Evolutionary conservation across 2,888 invertebrate genomes (phyloP).

Genomic region (Catotricha subobsoleta): DNA sequence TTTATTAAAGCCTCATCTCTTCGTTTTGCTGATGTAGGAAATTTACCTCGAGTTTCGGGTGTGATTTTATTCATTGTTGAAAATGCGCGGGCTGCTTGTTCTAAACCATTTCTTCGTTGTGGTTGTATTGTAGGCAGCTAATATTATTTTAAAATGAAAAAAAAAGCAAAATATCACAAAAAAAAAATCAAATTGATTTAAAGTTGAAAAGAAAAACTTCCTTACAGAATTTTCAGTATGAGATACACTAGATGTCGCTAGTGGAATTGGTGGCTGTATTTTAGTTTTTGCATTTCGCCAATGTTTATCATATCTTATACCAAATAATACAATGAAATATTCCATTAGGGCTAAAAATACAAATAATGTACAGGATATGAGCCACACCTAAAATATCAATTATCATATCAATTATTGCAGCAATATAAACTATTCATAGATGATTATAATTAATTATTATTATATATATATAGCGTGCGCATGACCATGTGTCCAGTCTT

Average conservation of each 20-base stretch:
- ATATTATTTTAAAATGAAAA: not conserved
- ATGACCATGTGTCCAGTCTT: no score
- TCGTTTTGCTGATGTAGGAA: slow-evolving; percentile 1
- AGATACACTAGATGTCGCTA: not conserved
- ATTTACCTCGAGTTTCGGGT: slow-evolving; percentile 13
- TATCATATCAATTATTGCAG: slow-evolving; percentile 3
- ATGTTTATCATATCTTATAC: slow-evolving; percentile 45
- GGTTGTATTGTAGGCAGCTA: slow-evolving; percentile 11
- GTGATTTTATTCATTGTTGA: slow-evolving; percentile 15
- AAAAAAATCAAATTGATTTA: not conserved
- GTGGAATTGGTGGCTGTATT: slow-evolving; percentile 2
- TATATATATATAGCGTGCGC: no score
- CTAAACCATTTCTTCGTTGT: slow-evolving; percentile 16
- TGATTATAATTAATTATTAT: no score
- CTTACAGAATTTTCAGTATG: not conserved
- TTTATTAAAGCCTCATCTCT: not conserved
- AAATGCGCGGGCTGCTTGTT: slow-evolving; percentile 15
- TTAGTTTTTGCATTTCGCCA: slow-evolving; percentile 30
- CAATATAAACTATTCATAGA: no score
- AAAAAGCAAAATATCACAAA: not conserved
- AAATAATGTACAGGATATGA: slow-evolving; percentile 45
- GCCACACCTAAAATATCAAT: slow-evolving; percentile 32
- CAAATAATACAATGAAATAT: slow-evolving; percentile 44
- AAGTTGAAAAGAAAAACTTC: not conserved
- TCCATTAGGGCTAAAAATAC: slow-evolving; percentile 44